Base-by-base conservation (phyloP, 2,797 vertebrate species). In the Acanthurus lineatus region DNA sequence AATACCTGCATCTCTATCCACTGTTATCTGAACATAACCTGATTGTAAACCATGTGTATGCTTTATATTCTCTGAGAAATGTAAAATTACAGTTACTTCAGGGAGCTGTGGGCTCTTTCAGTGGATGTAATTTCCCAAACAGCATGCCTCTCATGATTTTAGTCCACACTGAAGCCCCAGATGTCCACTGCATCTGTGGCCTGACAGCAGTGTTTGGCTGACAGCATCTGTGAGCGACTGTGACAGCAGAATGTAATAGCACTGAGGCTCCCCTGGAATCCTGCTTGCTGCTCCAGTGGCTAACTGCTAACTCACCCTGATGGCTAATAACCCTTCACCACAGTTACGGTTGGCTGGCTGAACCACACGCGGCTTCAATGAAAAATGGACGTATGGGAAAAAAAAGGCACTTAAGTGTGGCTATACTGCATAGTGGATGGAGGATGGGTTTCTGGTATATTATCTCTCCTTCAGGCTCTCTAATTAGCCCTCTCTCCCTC, bases 301-400 rank as follows among this genome's bases (percentile, higher is more conserved):
- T 88, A 92, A 90, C 90, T 75, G 88, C 89, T 92, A 92, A 94
- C 92, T 91, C 84, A 87, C 85, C 90, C 91, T 92, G 93, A 94
- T 93, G 87, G 91, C 90, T 94, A 94, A 94, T 91, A 93, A 94
- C 92, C 92, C 90, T 92, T 93, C 91, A 86, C 87, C 82, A 80
- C 84, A 77, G 93, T 89, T 91, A 90, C 83, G 87, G 89, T 89
- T 91, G 90, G 88, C 89, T 92, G 91, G 78, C 79, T 91, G 86
- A 90, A 88, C 81, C 86, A 83, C 82, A 87, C 56, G 83, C 74
- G 59, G 86, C 82, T 86, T 83, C 86, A 72, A 86, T 91, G 86
- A 91, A 90, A 93, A 91, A 89, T 87, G 91, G 91, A 92, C 51
- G 32, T 79, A 78, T 72, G 77, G 47, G 59, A 73, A 77, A 67